Evolutionary conservation across 2,888 invertebrate genomes (phyloP).

Genomic region (Mesochorus sp.): DNA sequence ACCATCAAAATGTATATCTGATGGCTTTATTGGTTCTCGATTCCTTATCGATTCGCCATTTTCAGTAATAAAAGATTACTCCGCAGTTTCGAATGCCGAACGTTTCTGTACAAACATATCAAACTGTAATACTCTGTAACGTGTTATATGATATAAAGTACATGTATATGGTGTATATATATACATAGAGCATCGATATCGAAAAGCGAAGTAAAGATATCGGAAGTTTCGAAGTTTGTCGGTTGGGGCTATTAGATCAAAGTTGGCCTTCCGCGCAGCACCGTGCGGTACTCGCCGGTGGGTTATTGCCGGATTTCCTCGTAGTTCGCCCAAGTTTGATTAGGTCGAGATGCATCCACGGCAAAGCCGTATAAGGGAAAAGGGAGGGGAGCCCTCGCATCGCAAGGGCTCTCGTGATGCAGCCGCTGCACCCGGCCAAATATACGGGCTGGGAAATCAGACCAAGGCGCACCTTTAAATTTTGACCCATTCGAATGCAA

Average conservation of each 20-base stretch:
- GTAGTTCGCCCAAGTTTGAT: conserved; percentile 70
- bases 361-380: conserved; percentile 38
- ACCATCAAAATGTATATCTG: background rate
- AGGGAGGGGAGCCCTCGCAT: background rate
- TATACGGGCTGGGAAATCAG: conserved; percentile 29
- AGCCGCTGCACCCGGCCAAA: background rate
- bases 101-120: conserved; percentile 9
- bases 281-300: conserved; percentile 48
- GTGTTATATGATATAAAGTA: conserved; percentile 6
- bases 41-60: conserved; percentile 1
- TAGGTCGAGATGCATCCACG: conserved; percentile 63
- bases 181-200: conserved; percentile 18
- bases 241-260: conserved; percentile 63
- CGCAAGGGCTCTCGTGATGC: background rate
- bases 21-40: conserved; percentile 21
- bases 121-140: conserved; percentile 18
- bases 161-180: background rate
- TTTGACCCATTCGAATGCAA: conserved; percentile 61
- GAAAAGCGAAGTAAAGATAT: conserved; percentile 60
- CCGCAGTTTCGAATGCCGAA: background rate
- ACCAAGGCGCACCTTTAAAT: conserved; percentile 65
- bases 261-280: conserved; percentile 61
- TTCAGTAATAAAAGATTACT: conserved; percentile 2
- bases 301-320: conserved; percentile 68
- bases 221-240: conserved; percentile 59